These are phyloP conservation scores for Dasypus novemcinctus DNA, from an alignment of 2,113 vertebrate genomes.

Conservation along the genomic window DNA sequence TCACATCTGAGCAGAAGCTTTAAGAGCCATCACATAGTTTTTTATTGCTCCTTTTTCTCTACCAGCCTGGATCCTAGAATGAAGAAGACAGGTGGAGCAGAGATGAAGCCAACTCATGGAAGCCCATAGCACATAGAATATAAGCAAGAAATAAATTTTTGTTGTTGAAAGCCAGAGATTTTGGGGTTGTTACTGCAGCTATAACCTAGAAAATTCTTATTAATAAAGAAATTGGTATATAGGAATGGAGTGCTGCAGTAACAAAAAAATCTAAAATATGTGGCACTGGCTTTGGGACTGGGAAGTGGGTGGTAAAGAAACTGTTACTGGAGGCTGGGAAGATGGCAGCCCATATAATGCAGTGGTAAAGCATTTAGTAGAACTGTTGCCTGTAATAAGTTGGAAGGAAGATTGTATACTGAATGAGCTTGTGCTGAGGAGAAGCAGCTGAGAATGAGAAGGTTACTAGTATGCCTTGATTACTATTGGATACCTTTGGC, in stretches of 20 bases:
- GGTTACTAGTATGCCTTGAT: constrained; percentile 3
- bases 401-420: not conserved
- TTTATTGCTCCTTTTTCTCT: not conserved
- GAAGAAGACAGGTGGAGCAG: not conserved
- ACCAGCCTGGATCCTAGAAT: not conserved
- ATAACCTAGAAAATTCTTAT: constrained; percentile 4
- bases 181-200: not conserved
- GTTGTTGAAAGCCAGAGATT: not conserved
- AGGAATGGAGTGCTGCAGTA: not conserved
- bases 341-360: not conserved
- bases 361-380: not conserved
- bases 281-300: not conserved
- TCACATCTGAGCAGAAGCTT: not conserved
- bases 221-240: constrained; percentile 16
- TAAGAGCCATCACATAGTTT: not conserved
- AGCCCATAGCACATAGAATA: not conserved
- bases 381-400: not conserved
- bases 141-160: constrained; percentile 23
- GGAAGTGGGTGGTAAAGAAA: not conserved
- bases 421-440: not conserved
- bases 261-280: not conserved
- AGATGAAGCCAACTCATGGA: not conserved
- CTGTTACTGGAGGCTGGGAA: not conserved
- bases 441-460: constrained; percentile 26
- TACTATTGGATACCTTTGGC: not conserved